A percentile compares a stretch with the other conserved stretches of the same genome.
Conservation (phyloP, 1,140 invertebrate species). For the Marisa cornuarietis region DNA sequence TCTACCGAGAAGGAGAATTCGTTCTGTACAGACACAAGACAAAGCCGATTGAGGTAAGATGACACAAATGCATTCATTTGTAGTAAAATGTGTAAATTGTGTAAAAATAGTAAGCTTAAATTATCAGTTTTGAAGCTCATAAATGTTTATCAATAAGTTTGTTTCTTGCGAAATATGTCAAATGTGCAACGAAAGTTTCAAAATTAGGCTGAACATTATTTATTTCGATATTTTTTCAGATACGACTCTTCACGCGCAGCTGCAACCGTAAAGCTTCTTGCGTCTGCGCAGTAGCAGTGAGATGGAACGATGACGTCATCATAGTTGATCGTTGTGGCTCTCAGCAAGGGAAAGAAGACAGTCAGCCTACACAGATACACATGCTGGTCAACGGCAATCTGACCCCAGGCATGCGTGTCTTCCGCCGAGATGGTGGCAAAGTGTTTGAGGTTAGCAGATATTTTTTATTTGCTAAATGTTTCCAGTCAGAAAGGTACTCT, state of each 20-base stretch:
- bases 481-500: too few relatives aligned
- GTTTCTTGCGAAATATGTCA: too few relatives aligned
- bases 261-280: constrained; percentile 46
- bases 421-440: constrained; percentile 33
- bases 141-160: too few relatives aligned
- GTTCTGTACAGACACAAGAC: constrained; percentile 44
- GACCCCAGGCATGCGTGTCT: constrained; percentile 41
- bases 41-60: constrained; percentile 40
- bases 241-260: constrained; percentile 34
- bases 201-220: too few relatives aligned
- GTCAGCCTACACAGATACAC: constrained; percentile 22
- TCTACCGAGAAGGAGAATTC: constrained; percentile 48
- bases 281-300: constrained; percentile 54
- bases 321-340: constrained; percentile 47
- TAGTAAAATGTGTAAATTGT: too few relatives aligned
- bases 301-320: constrained; percentile 57
- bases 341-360: neutral
- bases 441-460: constrained; percentile 28
- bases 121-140: too few relatives aligned
- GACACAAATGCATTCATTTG: too few relatives aligned
- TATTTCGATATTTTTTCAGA: neutral
- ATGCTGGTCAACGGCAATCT: constrained; percentile 48
- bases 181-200: too few relatives aligned
- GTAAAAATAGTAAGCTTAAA: too few relatives aligned
- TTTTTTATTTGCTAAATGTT: too few relatives aligned